Evolutionary conservation across 2,888 invertebrate species (phyloP).

Genomic region (Meiosimyza platycephala): DNA sequence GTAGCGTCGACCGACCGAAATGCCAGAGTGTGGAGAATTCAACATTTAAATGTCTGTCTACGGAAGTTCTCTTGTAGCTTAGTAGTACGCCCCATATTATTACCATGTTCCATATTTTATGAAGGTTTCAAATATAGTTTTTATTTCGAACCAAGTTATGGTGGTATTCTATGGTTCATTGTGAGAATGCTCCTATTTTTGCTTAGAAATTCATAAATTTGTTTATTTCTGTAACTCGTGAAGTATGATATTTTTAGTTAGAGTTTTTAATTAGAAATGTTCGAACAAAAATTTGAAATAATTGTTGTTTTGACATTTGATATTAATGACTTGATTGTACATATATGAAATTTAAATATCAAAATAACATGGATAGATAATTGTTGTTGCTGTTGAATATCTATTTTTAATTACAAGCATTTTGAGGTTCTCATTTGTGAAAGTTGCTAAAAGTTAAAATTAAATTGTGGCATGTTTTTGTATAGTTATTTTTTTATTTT

Average conservation of each 20-base stretch:
- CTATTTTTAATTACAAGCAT: too few relatives aligned
- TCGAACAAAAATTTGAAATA: background rate
- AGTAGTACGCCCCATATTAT: slow-evolving; percentile 11
- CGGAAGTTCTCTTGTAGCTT: slow-evolving; percentile 14
- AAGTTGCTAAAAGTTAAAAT: too few relatives aligned
- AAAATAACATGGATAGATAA: slow-evolving; percentile 7
- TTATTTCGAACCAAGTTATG: background rate
- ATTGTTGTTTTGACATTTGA: slow-evolving; percentile 10
- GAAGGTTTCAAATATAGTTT: slow-evolving; percentile 26
- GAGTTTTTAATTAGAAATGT: background rate
- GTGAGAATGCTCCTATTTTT: slow-evolving; percentile 35
- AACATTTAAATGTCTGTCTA: slow-evolving; percentile 19
- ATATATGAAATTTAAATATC: background rate
- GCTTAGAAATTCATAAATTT: slow-evolving; percentile 38
- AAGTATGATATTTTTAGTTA: slow-evolving; percentile 2
- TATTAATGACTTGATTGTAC: background rate
- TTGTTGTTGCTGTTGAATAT: slow-evolving; percentile 9
- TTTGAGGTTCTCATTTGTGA: too few relatives aligned
- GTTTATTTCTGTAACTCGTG: background rate
- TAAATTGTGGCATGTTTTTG: too few relatives aligned
- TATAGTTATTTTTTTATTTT: too few relatives aligned
- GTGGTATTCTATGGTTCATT: background rate
- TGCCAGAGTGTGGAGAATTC: background rate
- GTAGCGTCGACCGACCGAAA: too few relatives aligned
- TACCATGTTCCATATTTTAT: slow-evolving; percentile 39